Evolutionary conservation across 2,888 invertebrate species (phyloP).

Genomic region (Agrochola lota): DNA sequence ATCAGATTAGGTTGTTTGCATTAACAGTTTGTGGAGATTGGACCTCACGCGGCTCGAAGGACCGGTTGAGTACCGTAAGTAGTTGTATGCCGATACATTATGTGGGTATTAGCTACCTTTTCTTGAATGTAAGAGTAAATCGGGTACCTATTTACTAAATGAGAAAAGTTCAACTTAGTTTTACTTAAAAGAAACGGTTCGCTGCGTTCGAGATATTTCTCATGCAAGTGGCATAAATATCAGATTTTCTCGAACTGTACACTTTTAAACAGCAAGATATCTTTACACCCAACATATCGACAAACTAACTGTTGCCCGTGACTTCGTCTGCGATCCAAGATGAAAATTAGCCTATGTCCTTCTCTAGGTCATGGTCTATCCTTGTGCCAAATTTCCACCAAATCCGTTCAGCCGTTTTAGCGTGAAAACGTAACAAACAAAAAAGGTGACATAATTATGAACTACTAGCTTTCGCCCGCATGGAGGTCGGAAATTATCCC

Average conservation of each 20-base stretch:
- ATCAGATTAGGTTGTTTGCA: slow-evolving; percentile 68
- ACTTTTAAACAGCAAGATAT: neutral
- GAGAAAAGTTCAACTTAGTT: slow-evolving; percentile 8
- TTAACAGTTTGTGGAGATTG: slow-evolving; percentile 61
- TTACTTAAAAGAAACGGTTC: neutral
- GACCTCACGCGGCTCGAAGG: slow-evolving; percentile 55
- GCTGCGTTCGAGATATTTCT: neutral
- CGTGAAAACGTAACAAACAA: neutral
- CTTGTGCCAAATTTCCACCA: too few species aligned
- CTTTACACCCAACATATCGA: neutral
- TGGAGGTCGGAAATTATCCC: too few species aligned
- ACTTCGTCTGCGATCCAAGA: too few species aligned
- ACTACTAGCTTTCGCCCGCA: too few species aligned
- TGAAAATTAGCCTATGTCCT: too few species aligned
- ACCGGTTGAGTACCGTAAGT: slow-evolving; percentile 36
- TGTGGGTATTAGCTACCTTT: slow-evolving; percentile 22
- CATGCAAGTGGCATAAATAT: neutral
- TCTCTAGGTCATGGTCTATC: too few species aligned
- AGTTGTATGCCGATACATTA: slow-evolving; percentile 37
- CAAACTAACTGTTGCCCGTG: too few species aligned
- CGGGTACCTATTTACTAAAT: slow-evolving; percentile 16
- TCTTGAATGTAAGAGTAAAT: slow-evolving; percentile 6
- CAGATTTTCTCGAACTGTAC: neutral
- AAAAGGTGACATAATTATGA: slow-evolving; percentile 4
- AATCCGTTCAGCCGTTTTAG: too few species aligned